phyloP scores from a whole-genome alignment of 2,888 invertebrate genomes.

The Galeruca laticollis region DNA sequence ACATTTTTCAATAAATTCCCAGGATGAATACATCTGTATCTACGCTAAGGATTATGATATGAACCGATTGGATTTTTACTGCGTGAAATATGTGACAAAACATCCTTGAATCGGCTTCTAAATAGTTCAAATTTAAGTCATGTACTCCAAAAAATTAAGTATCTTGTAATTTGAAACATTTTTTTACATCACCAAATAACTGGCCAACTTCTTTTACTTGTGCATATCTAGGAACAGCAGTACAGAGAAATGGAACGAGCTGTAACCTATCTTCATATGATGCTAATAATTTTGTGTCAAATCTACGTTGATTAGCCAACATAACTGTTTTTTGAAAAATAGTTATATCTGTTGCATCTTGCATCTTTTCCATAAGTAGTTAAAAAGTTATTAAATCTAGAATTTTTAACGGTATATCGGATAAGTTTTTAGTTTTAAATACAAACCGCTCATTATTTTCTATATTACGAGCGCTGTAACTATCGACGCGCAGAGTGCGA shows the following conservation, averaged over 20 bases:
- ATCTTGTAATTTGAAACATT: constrained; percentile 10
- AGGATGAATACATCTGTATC: constrained; percentile 52
- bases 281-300: too few relatives aligned
- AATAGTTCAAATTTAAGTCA: constrained; percentile 29
- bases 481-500: too few relatives aligned
- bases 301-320: too few relatives aligned
- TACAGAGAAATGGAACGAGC: constrained; percentile 22
- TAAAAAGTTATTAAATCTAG: too few relatives aligned
- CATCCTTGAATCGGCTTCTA: constrained; percentile 28
- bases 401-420: too few relatives aligned
- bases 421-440: too few relatives aligned
- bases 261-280: constrained; percentile 5
- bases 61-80: constrained; percentile 44
- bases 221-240: constrained; percentile 17
- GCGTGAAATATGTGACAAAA: constrained; percentile 32
- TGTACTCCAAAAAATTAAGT: constrained; percentile 15
- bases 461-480: too few relatives aligned
- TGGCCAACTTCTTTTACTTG: constrained; percentile 3
- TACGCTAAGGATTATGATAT: constrained; percentile 48
- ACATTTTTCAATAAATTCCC: too few relatives aligned
- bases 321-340: too few relatives aligned
- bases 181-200: constrained; percentile 2
- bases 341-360: too few relatives aligned
- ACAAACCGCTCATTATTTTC: too few relatives aligned
- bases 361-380: too few relatives aligned